These are phyloP conservation scores for Synanthedon vespiformis DNA, from an alignment of 2,888 invertebrate species.

Conservation along the genomic window DNA sequence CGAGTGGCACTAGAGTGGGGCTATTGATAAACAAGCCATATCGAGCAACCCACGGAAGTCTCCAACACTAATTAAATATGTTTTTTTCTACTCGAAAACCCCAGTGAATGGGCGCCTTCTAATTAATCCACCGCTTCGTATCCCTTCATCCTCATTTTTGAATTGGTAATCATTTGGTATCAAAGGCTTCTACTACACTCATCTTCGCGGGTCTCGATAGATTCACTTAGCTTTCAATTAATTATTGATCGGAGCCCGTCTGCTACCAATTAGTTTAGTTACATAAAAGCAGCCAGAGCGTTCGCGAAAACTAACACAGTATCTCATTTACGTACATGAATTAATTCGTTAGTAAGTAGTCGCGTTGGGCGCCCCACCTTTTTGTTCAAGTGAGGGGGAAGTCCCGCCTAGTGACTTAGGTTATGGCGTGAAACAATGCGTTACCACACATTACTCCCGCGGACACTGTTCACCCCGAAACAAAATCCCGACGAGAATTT, in stretches of 20 bases:
- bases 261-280: constrained; percentile 39
- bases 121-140: constrained; percentile 35
- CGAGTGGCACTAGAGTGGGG: constrained; percentile 9
- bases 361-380: constrained; percentile 4
- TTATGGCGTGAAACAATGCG: constrained; percentile 29
- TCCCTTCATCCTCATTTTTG: constrained; percentile 38
- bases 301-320: not conserved
- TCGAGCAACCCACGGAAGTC: constrained; percentile 11
- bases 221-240: constrained; percentile 17
- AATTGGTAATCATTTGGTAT: constrained; percentile 62
- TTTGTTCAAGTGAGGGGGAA: constrained; percentile 35
- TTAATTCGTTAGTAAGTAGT: not conserved
- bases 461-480: not conserved
- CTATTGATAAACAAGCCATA: constrained; percentile 12
- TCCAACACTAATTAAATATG: constrained; percentile 26
- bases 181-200: constrained; percentile 44
- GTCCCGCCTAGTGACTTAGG: constrained; percentile 20
- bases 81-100: constrained; percentile 14
- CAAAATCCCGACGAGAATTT: not conserved
- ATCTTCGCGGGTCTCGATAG: constrained; percentile 8
- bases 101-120: constrained; percentile 37
- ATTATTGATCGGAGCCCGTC: constrained; percentile 26
- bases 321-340: not conserved
- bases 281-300: constrained; percentile 12
- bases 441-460: constrained; percentile 19